Evolutionary conservation across 2,888 invertebrate genomes (phyloP).

Genomic region (Acrocyrtus sp.): DNA sequence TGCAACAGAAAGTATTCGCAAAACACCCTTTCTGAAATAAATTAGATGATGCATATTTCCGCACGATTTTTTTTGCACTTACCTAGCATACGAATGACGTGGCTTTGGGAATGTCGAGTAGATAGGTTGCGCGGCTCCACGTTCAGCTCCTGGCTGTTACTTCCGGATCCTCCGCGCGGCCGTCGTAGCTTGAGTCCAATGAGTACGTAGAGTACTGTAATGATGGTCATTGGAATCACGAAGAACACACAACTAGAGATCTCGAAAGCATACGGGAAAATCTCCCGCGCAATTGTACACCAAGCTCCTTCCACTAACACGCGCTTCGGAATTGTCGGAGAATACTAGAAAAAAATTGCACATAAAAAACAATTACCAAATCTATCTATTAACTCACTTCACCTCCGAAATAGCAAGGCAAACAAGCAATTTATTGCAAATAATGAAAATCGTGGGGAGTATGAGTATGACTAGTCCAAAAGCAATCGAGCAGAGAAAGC

Average conservation of each 20-base stretch:
- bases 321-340: slow-evolving; percentile 6
- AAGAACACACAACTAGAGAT: slow-evolving; percentile 79
- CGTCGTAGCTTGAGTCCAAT: slow-evolving; percentile 80
- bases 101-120: slow-evolving; percentile 61
- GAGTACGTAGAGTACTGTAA: slow-evolving; percentile 82
- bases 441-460: not conserved
- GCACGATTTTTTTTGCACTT: too few species aligned
- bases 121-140: slow-evolving; percentile 56
- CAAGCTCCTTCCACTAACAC: slow-evolving; percentile 58
- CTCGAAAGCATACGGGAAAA: slow-evolving; percentile 62
- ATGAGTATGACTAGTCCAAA: too few species aligned
- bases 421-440: not conserved
- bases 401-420: too few species aligned
- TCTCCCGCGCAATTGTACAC: slow-evolving; percentile 59
- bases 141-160: slow-evolving; percentile 56
- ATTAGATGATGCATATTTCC: too few species aligned
- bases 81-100: slow-evolving; percentile 63
- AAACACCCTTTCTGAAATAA: too few species aligned
- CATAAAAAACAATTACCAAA: too few species aligned
- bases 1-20: too few species aligned
- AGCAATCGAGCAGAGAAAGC: too few species aligned
- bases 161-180: slow-evolving; percentile 66
- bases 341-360: not conserved
- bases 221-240: slow-evolving; percentile 86
- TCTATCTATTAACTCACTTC: too few species aligned